phyloP scores from a whole-genome alignment of 2,888 invertebrate genomes.

The Pterostichus madidus region DNA sequence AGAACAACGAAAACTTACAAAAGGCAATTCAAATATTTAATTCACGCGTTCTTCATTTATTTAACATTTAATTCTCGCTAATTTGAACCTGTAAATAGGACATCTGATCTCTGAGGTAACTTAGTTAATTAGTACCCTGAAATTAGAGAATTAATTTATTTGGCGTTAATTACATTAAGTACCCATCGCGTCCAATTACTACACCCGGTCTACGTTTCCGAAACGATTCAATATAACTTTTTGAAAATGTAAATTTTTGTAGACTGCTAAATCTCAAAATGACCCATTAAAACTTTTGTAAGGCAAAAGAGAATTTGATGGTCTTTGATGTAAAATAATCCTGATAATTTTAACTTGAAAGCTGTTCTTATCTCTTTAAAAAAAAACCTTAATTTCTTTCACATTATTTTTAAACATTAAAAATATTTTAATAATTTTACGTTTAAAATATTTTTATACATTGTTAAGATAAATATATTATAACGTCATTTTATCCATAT shows the following conservation, averaged over 20 bases:
- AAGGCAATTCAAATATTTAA: neutral
- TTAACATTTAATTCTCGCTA: neutral
- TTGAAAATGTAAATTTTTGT: conserved; percentile 38
- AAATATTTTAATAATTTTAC: no score
- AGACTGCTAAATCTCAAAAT: conserved; percentile 26
- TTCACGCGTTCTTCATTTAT: neutral
- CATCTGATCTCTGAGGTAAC: conserved; percentile 15
- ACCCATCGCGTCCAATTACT: conserved; percentile 41
- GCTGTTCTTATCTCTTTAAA: no score
- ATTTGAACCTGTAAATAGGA: conserved; percentile 22
- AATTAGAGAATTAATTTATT: conserved; percentile 45
- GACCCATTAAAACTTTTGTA: conserved; percentile 34
- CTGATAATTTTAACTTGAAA: conserved; percentile 21
- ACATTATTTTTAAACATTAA: no score
- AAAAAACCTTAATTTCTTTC: no score
- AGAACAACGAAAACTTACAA: no score
- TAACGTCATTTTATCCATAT: no score
- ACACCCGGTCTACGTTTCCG: neutral
- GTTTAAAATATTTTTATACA: no score
- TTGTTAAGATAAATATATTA: no score
- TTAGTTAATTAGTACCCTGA: conserved; percentile 34
- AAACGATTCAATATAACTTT: conserved; percentile 11
- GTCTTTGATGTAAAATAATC: conserved; percentile 39
- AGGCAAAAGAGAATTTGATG: conserved; percentile 1
- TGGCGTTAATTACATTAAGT: conserved; percentile 48